Percentiles rank a stretch among this genome's conserved stretches.
These are phyloP conservation scores for Sinelater perroti DNA, from an alignment of 2,888 invertebrate genomes.

Conservation along the genomic window DNA sequence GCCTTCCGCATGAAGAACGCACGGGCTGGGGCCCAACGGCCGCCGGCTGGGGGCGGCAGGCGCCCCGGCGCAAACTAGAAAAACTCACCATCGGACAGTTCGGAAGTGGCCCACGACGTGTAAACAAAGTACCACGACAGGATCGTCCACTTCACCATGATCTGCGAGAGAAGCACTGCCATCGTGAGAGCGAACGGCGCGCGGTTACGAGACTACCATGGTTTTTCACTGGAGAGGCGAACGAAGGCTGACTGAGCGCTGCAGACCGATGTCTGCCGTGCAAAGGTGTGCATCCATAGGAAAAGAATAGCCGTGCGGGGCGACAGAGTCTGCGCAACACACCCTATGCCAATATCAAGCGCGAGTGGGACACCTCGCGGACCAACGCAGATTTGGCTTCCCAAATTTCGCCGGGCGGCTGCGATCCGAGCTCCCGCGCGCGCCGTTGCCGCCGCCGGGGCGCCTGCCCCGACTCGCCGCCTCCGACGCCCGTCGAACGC, in stretches of 20 bases:
- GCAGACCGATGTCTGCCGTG: conserved; percentile 50
- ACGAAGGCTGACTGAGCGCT: conserved; percentile 43
- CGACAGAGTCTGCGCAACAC: conserved; percentile 49
- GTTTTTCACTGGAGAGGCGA: conserved; percentile 44
- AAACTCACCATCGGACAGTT: conserved; percentile 51
- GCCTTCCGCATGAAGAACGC: too few species aligned
- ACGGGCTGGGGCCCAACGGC: too few species aligned
- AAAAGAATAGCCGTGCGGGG: conserved; percentile 43
- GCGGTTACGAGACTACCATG: conserved; percentile 49
- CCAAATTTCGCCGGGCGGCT: conserved; percentile 15
- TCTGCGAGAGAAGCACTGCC: conserved; percentile 48
- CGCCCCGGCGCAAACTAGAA: too few species aligned
- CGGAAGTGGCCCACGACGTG: conserved; percentile 50
- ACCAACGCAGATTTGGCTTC: conserved; percentile 23
- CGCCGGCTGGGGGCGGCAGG: too few species aligned
- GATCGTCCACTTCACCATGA: conserved; percentile 47
- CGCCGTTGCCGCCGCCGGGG: too few species aligned
- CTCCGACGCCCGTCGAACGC: too few species aligned
- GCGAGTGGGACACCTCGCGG: conserved; percentile 15
- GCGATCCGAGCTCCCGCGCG: not conserved
- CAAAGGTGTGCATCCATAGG: conserved; percentile 49
- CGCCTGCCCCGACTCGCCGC: too few species aligned
- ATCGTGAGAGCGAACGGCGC: conserved; percentile 46
- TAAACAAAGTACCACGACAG: conserved; percentile 52
- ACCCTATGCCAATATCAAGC: conserved; percentile 45